Percentiles rank a stretch among this genome's conserved stretches.
Evolutionary conservation across 2,797 vertebrate genomes (phyloP).

Genomic region (Sebastes minor): DNA sequence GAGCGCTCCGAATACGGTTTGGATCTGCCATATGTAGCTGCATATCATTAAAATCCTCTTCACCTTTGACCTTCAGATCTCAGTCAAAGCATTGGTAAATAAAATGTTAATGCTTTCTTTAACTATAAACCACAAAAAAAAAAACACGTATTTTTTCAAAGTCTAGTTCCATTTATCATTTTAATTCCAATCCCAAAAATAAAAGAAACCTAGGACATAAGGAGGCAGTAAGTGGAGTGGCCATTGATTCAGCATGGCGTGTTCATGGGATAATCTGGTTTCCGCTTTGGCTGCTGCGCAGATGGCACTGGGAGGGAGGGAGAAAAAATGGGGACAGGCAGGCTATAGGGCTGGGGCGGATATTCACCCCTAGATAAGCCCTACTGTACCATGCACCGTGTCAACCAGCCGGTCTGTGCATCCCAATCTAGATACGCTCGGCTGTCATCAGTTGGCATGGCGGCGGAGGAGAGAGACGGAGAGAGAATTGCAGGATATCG

Average conservation of each 20-base stretch:
- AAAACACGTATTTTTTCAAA: rapidly evolving
- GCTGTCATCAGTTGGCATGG: background rate
- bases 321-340: slow-evolving; percentile 67
- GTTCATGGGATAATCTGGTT: slow-evolving; percentile 80
- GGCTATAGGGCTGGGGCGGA: slow-evolving; percentile 54
- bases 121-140: background rate
- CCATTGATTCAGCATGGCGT: slow-evolving; percentile 64
- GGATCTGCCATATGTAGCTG: slow-evolving; percentile 30
- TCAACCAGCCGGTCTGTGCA: slow-evolving; percentile 31
- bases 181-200: background rate
- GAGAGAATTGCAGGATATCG: slow-evolving; percentile 1
- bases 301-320: slow-evolving; percentile 67
- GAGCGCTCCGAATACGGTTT: background rate
- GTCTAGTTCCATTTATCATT: background rate
- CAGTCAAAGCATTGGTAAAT: background rate
- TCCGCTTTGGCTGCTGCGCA: slow-evolving; percentile 73
- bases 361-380: slow-evolving; percentile 75
- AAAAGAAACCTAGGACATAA: slow-evolving; percentile 28
- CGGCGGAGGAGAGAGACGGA: background rate
- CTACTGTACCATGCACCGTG: slow-evolving; percentile 51
- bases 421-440: slow-evolving; percentile 14
- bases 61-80: slow-evolving; percentile 43
- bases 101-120: background rate
- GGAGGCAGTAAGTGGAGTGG: slow-evolving; percentile 38
- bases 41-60: slow-evolving; percentile 16